A percentile compares a stretch with the other conserved stretches of the same genome.
Conservation (phyloP, 2,888 invertebrate genomes). For the Ptilodon capucinus region DNA sequence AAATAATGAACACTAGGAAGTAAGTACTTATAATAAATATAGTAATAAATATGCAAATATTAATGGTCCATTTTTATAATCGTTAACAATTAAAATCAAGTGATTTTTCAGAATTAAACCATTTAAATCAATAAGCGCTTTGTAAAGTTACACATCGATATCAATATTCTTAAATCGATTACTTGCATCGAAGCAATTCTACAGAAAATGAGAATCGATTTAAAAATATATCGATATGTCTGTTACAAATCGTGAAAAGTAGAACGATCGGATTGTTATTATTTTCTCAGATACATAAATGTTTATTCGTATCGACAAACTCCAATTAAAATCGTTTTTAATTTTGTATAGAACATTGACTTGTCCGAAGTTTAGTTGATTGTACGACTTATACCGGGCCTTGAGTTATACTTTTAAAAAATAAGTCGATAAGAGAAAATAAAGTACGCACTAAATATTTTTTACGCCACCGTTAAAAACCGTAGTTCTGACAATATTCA, state of each 20-base stretch:
- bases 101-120: background rate
- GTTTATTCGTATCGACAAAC: conserved; percentile 20
- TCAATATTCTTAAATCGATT: conserved; percentile 20
- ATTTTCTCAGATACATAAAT: conserved; percentile 22
- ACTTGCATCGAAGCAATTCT: conserved; percentile 5
- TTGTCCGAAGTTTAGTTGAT: background rate
- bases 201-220: conserved; percentile 17
- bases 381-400: background rate
- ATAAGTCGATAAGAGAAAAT: conserved; percentile 15
- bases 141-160: conserved; percentile 1
- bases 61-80: conserved; percentile 25
- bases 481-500: no score
- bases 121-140: background rate
- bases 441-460: conserved; percentile 9
- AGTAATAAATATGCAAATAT: conserved; percentile 19
- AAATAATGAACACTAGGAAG: conserved; percentile 19
- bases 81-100: conserved; percentile 23
- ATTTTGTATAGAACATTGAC: conserved; percentile 33
- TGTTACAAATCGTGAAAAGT: conserved; percentile 34
- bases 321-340: conserved; percentile 32
- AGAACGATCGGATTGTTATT: conserved; percentile 35
- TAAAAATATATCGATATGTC: conserved; percentile 17
- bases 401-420: conserved; percentile 30
- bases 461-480: no score
- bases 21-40: conserved; percentile 3